These are phyloP conservation scores for Ageneiosus marmoratus DNA, from an alignment of 2,113 vertebrate genomes.

Conservation along the genomic window DNA sequence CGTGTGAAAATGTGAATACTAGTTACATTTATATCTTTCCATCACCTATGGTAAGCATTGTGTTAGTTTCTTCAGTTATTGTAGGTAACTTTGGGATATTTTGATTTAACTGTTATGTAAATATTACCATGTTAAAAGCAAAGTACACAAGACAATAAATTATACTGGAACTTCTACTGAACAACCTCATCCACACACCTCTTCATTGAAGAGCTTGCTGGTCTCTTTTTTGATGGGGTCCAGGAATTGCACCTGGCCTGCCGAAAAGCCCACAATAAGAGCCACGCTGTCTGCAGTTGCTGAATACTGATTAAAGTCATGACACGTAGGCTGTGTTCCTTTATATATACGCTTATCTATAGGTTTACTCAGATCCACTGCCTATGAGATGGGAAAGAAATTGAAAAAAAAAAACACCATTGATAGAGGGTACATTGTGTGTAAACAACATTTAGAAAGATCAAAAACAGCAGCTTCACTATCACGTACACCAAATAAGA, in stretches of 20 bases:
- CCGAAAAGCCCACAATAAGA: constrained; percentile 88
- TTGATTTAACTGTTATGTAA: background rate
- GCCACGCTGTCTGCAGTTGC: constrained; percentile 83
- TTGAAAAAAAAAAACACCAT: constrained; percentile 6
- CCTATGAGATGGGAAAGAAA: constrained; percentile 65
- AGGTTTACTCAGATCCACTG: constrained; percentile 88
- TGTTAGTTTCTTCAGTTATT: background rate
- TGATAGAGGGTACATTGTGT: background rate
- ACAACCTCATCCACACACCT: constrained; percentile 70
- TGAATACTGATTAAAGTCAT: constrained; percentile 91
- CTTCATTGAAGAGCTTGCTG: constrained; percentile 90
- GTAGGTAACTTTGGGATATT: background rate
- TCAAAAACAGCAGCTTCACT: background rate
- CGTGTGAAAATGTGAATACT: background rate
- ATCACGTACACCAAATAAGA: background rate
- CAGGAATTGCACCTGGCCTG: constrained; percentile 88
- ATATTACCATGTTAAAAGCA: background rate
- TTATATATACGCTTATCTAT: constrained; percentile 93
- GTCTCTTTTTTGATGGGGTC: constrained; percentile 92
- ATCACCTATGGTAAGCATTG: background rate
- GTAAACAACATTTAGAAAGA: background rate
- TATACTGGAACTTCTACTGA: background rate
- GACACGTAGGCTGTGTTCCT: constrained; percentile 89
- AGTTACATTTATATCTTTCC: background rate
- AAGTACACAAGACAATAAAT: background rate